Base-by-base conservation (phyloP, 2,113 vertebrate species). In the Callipepla squamata region DNA sequence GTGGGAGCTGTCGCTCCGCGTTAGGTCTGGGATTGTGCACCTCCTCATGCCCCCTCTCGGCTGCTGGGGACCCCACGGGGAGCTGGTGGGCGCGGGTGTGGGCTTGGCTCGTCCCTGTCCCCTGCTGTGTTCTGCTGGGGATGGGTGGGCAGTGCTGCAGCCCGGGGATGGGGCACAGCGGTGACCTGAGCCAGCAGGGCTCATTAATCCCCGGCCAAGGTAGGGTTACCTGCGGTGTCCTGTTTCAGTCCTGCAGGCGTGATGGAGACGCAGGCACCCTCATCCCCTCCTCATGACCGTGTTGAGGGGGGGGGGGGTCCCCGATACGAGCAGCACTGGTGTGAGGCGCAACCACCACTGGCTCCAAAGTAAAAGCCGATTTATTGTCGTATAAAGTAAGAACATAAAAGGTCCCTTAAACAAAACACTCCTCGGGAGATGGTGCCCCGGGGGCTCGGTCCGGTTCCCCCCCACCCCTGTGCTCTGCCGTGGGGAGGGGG, bases 361-460 rank as follows among this genome's bases (percentile, higher is more conserved):
- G 19, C 9, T 65, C 92, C 70, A 92, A 93, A 95, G 93, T 92
- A 53, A 94, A 92, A 95, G 77, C 75, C 80, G 50, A 89, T 96
- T 96, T 96, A 96, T 96, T 96, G 58, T 90, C 1, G 1, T 96
- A 96, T 42, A 95, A 96, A 96, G 92, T 78, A 32, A 84, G 84
- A 96, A 82, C 19, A 0, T 77, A 68, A 92, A 95, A 90, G 36
- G 91, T 93, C 86, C 87, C 89, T 81, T 78, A 65, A 92, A 87
- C 69, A 74, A 82, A 85, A 85, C 92, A 40, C 21, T 4, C 3
- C 12, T 11, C 48, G 80, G 83, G 7, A 34, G 78, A 63, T 0
- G 26, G 17, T 12, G 42, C 69, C 79, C 40, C 1, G 11, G 18
- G 28, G 22, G 7, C 25, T 83, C 3, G 2, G 36, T 10, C 10